Evolutionary conservation across 1,140 invertebrate species (phyloP), one percentile per base, ranked within the genome.

Genomic region (Trialeurodes vaporariorum): DNA sequence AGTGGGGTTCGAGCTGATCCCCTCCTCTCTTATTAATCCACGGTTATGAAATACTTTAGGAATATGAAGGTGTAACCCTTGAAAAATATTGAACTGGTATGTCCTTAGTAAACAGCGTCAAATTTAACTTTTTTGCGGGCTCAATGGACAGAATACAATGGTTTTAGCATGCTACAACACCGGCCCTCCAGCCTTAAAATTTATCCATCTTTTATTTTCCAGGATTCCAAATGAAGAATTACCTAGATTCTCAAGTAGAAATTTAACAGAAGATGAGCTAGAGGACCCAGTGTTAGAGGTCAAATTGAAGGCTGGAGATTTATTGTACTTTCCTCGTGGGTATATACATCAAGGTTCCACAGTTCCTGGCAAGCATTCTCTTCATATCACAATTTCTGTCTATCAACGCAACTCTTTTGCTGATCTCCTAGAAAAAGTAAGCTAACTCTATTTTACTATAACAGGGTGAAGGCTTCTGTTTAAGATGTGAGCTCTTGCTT

Each of bases 261-360:
- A 97, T 79, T 92, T 95, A 70, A 82, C 80, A 13, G 84, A 89
- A 69, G 81, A 85, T 9, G 91, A 97, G 73, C 80, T 92, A 64
- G 89, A 88, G 0, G 78, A 88, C 59, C 93, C 93, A 1, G 85
- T 96, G 62, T 77, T 96, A 68, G 92, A 98, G 74, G 82, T 88
- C 0, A 83, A 86, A 21, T 76, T 99, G 40, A 82, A 91, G 72
- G 83, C 92, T 23, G 96, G 96, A 0, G 95, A 98, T 78, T 75
- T 98, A 65, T 78, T 98, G 0, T 98, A 98, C 78, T 89, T 92
- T 73, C 95, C 94, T 17, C 80, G 96, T 62, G 96, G 96, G 11
- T 90, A 86, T 27, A 96, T 98, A 69, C 96, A 99, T 80, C 94
- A 97, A 81, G 94, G 86, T 1, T 77, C 84, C 65, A 90, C 93